Evolutionary conservation across 2,888 invertebrate species (phyloP).

Genomic region (Zeuzera pyrina): DNA sequence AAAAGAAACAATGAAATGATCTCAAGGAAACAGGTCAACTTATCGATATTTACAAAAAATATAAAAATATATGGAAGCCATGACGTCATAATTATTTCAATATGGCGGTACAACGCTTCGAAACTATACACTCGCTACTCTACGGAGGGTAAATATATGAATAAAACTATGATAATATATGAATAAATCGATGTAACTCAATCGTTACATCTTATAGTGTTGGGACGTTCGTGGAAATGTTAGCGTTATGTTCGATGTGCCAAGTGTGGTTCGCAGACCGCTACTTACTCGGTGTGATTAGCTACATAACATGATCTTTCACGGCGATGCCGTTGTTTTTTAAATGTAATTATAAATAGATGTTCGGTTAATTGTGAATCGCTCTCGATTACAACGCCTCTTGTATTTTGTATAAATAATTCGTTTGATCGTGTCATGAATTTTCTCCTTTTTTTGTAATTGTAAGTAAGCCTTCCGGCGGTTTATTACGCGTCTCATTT

Average conservation of each 20-base stretch:
- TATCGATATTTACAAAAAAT: too few species aligned
- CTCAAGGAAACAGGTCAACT: too few species aligned
- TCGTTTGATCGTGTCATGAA: constrained; percentile 19
- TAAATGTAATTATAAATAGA: constrained; percentile 9
- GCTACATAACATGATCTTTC: constrained; percentile 4
- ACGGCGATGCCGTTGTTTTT: constrained; percentile 3
- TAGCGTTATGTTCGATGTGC: constrained; percentile 12
- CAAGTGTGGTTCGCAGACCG: constrained; percentile 11
- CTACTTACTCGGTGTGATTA: not conserved
- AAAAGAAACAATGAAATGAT: too few species aligned
- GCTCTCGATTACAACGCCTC: constrained; percentile 23
- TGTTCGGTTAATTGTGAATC: constrained; percentile 11
- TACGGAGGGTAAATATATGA: too few species aligned
- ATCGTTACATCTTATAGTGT: constrained; percentile 1
- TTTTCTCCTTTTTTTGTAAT: constrained; percentile 25
- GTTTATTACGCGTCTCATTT: too few species aligned
- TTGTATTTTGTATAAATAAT: constrained; percentile 28
- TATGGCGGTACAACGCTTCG: too few species aligned
- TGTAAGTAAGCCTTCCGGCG: constrained; percentile 3
- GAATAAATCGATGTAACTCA: constrained; percentile 2
- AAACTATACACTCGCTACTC: too few species aligned
- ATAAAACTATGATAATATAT: too few species aligned
- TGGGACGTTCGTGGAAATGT: not conserved
- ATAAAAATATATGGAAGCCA: too few species aligned
- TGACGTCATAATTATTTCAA: too few species aligned